These are phyloP conservation scores for Furnarius figulus DNA, from an alignment of 2,113 vertebrate species.

Conservation along the genomic window DNA sequence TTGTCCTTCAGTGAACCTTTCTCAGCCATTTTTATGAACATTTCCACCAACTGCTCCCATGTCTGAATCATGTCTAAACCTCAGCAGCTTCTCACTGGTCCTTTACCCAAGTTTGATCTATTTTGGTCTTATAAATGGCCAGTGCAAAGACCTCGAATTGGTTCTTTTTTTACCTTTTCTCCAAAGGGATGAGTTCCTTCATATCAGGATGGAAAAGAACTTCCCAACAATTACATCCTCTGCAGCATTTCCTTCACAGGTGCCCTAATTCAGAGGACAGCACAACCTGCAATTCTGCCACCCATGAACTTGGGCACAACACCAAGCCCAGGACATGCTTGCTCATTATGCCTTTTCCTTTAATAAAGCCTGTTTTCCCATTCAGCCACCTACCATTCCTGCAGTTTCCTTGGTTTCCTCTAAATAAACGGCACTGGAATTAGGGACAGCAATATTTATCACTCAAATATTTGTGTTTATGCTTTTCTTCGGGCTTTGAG, in stretches of 20 bases:
- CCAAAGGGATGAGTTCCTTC: not conserved
- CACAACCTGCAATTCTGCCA: not conserved
- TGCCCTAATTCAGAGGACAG: not conserved
- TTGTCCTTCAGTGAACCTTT: not conserved
- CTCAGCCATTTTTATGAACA: not conserved
- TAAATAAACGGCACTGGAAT: not conserved
- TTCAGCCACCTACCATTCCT: not conserved
- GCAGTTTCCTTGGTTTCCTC: not conserved
- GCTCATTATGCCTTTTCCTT: not conserved
- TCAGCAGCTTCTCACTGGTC: not conserved
- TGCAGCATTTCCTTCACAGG: not conserved
- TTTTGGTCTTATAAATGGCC: not conserved
- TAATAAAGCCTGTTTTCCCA: not conserved
- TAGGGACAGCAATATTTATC: not conserved
- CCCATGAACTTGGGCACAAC: not conserved
- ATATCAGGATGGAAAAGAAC: not conserved
- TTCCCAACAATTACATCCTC: not conserved
- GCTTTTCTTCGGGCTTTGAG: not conserved
- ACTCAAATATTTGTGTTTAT: not conserved
- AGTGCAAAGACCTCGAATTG: not conserved
- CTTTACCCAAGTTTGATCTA: not conserved
- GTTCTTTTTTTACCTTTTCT: not conserved
- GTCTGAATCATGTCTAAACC: constrained; percentile 22
- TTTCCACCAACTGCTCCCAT: not conserved
- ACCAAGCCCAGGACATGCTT: not conserved